Base-by-base conservation (phyloP, 2,888 invertebrate genomes). In the Amphipoea lucens region DNA sequence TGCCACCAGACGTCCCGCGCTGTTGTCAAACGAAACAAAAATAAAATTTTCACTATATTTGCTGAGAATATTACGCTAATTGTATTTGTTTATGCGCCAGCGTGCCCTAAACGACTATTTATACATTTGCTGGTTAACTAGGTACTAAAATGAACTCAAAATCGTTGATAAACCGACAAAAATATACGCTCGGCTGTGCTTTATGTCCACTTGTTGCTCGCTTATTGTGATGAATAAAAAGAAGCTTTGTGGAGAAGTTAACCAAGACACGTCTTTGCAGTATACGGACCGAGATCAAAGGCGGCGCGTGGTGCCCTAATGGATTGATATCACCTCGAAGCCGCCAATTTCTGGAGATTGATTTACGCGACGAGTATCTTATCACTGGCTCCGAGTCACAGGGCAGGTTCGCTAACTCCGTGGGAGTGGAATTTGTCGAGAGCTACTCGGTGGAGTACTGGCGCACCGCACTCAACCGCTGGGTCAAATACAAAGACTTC, bases 251-350 rank as follows among this genome's bases (percentile, higher is more conserved):
- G 63, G n/a, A 76, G 62, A 74, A 74, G 68, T 82, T 87, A 83
- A 82, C 45, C 74, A 62, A 76, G 54, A 77, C 78, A 73, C 83
- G 81, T 85, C 79, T 74, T 85, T 85, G 68, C 97, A 99, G 99
- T 94, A 98, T 99, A 87, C 97, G 98, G 14, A 98, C 98, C 74
- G 99, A 99, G 92, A 98, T 98, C 89, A 98, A 98, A 85, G 99
- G 99, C 1, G 99, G 99, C 0, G 99, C 99, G 0, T 99, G 99
- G 99, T 99, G 99, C 95, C 99, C 99, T 14, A 98, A 98, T 91
- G 98, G 98, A 1, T 98, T 98, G 91, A 98, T 99, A 89, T 97
- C 98, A 88, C 97, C 98, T 76, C 97, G 97, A 78, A 98, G 98
- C 79, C 97, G 98, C 23, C 99, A 99, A 93, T 99, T 98, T 94